Evolutionary conservation across 2,797 vertebrate genomes (phyloP).

Genomic region (Cynopterus sphinx): DNA sequence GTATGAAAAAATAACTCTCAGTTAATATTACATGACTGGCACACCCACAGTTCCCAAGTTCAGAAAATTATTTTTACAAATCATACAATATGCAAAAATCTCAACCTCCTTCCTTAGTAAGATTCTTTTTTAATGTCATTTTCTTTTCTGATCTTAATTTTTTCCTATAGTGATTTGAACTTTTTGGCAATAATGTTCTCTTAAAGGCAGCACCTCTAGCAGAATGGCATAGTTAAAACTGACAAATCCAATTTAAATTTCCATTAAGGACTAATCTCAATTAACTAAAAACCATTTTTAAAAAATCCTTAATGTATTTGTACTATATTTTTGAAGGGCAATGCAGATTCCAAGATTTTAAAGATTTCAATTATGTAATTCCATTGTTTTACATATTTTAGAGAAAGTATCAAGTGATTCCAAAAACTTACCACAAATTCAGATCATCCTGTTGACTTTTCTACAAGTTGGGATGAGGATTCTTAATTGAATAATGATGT

Average conservation of each 20-base stretch:
- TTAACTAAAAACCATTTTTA: background rate
- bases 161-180: background rate
- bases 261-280: conserved; percentile 17
- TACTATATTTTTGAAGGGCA: background rate
- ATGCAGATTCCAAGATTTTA: conserved; percentile 37
- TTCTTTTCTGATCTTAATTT: conserved; percentile 42
- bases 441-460: conserved; percentile 37
- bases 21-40: conserved; percentile 18
- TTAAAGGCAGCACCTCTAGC: background rate
- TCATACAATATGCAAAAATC: conserved; percentile 19
- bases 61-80: conserved; percentile 50
- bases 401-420: conserved; percentile 21
- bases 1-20: conserved; percentile 35
- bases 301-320: background rate
- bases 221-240: conserved; percentile 18
- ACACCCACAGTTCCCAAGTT: conserved; percentile 21
- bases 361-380: background rate
- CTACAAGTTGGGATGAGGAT: conserved; percentile 36
- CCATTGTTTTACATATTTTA: background rate
- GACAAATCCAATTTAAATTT: conserved; percentile 23
- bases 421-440: conserved; percentile 44
- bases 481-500: conserved; percentile 24
- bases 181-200: background rate
- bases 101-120: background rate
- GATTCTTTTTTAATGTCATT: conserved; percentile 35